A percentile compares a stretch with the other conserved stretches of the same genome.
Evolutionary conservation across 2,113 vertebrate genomes (phyloP).

Genomic region (Rhineura floridana): DNA sequence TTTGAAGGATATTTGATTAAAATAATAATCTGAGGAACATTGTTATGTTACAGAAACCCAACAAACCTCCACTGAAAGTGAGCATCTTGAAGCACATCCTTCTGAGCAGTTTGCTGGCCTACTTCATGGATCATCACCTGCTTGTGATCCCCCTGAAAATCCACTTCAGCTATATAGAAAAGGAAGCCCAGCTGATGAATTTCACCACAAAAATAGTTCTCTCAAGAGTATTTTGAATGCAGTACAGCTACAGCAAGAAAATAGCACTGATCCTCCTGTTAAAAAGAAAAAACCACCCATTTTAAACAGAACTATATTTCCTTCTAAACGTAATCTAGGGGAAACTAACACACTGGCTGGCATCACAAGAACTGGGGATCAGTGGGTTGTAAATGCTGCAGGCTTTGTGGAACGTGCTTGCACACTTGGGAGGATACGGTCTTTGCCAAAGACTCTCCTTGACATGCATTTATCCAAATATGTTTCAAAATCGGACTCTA

Average conservation of each 20-base stretch:
- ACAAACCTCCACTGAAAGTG: slow-evolving; percentile 71
- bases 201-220: slow-evolving; percentile 69
- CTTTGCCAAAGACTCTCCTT: slow-evolving; percentile 87
- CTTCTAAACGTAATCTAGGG: slow-evolving; percentile 85
- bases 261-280: slow-evolving; percentile 66
- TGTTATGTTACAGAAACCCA: slow-evolving; percentile 71
- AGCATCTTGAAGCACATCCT: slow-evolving; percentile 84
- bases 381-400: slow-evolving; percentile 71
- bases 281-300: slow-evolving; percentile 88
- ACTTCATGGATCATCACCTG: slow-evolving; percentile 94
- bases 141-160: slow-evolving; percentile 91
- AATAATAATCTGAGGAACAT: slow-evolving; percentile 20
- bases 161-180: slow-evolving; percentile 90
- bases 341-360: slow-evolving; percentile 75
- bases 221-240: slow-evolving; percentile 69
- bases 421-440: slow-evolving; percentile 93
- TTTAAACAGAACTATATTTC: slow-evolving; percentile 93
- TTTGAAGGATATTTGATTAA: neutral
- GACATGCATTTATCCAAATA: slow-evolving; percentile 92
- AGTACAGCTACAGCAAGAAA: slow-evolving; percentile 65
- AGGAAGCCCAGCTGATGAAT: slow-evolving; percentile 55
- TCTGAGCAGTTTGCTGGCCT: slow-evolving; percentile 93
- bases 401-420: slow-evolving; percentile 90
- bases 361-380: slow-evolving; percentile 74
- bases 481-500: slow-evolving; percentile 95